A percentile compares a stretch with the other conserved stretches of the same genome.
Conservation (phyloP, 2,888 invertebrate genomes). For the Aethes cnicana region DNA sequence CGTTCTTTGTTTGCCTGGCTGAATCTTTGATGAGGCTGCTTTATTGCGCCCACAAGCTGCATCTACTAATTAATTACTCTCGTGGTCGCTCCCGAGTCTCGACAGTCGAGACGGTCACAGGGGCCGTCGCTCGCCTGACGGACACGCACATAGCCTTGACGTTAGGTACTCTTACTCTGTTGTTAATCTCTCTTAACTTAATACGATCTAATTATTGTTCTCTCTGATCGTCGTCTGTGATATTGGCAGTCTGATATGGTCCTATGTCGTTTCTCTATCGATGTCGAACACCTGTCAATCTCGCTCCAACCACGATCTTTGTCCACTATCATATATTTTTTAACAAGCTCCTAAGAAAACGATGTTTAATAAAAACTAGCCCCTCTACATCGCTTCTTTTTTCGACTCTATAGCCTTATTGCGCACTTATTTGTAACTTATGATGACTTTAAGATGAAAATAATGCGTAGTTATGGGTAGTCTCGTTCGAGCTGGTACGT, state of each 20-base stretch:
- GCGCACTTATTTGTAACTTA: slow-evolving; percentile 31
- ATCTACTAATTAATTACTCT: slow-evolving; percentile 75
- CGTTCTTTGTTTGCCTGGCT: slow-evolving; percentile 68
- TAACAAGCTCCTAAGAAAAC: slow-evolving; percentile 37
- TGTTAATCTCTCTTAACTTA: no score
- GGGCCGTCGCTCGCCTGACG: slow-evolving; percentile 10
- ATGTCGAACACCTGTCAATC: background rate
- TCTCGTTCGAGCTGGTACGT: slow-evolving; percentile 41
- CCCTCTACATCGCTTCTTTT: slow-evolving; percentile 10
- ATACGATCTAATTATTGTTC: no score
- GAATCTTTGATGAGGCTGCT: slow-evolving; percentile 77
- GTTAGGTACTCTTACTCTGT: slow-evolving; percentile 5
- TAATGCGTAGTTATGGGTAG: slow-evolving; percentile 49
- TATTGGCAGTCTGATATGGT: background rate
- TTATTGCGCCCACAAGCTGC: slow-evolving; percentile 68
- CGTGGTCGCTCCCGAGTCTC: no score
- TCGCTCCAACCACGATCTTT: background rate
- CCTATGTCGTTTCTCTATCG: background rate
- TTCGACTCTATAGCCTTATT: slow-evolving; percentile 19
- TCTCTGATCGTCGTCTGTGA: no score
- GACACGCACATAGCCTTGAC: background rate
- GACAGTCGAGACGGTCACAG: slow-evolving; percentile 6
- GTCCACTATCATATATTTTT: slow-evolving; percentile 5
- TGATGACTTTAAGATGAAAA: slow-evolving; percentile 44
- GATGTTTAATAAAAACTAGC: slow-evolving; percentile 4